Base-by-base conservation (phyloP, 2,113 vertebrate species). In the Argyrosomus japonicus region DNA sequence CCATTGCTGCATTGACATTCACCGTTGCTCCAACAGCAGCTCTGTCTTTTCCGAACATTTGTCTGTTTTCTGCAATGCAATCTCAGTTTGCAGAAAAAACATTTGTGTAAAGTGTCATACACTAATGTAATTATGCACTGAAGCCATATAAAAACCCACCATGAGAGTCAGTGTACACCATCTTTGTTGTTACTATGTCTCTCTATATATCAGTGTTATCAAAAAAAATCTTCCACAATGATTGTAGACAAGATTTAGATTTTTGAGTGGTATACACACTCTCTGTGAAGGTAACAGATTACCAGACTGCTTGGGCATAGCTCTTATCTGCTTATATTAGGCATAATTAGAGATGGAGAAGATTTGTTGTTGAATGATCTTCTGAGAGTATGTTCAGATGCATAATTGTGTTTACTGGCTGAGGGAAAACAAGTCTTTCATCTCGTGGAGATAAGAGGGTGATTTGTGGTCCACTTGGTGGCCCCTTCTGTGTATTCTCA, bases 381-480 rank as follows among this genome's bases (percentile, higher is more conserved):
- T 86, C 77, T 76, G 83, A 90, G 91, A 88, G 77, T 70, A 84
- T 85, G 87, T 88, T 89, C 75, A 76, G 77, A 90, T 91, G 86
- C 83, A 90, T 91, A 92, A 92, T 90, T 91, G 86, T 93, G 89
- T 91, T 91, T 93, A 88, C 91, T 75, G 67, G 79, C 88, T 73
- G 69, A 48, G 77, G 81, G 84, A 87, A 93, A 92, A 88, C 81
- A 87, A 89, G 83, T 84, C 79, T 90, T 93, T 91, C 87, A 91
- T 93, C 90, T 91, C 56, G 2, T 63, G 54, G 60, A 92, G 89
- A 93, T 94, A 93, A 91, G 88, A 77, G 84, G 62, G 64, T 90
- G 83, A 90, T 91, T 91, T 93, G 87, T 88, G 79, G 86, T 86
- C 62, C 75, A 71, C 81, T 91, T 82, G 72, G 79, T 78, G 87